These are phyloP conservation scores for Phaethon lepturus DNA, from an alignment of 2,113 vertebrate genomes.

Conservation along the genomic window DNA sequence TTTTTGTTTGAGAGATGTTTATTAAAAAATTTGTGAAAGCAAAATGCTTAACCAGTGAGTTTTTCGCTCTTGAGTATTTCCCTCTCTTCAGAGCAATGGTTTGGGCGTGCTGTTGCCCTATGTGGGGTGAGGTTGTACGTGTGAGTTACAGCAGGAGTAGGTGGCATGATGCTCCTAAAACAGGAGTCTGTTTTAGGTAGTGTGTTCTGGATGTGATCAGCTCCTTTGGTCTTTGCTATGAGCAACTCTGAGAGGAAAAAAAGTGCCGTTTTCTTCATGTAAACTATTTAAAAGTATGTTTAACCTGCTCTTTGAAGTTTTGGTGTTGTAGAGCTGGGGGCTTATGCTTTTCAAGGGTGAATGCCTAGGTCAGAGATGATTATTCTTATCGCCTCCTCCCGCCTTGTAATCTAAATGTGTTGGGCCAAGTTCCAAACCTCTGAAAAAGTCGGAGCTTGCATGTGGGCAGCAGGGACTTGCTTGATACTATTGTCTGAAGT, in stretches of 20 bases:
- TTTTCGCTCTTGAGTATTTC: not conserved
- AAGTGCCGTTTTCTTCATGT: not conserved
- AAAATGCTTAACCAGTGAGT: not conserved
- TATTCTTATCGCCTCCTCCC: rapidly evolving
- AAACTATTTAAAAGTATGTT: not conserved
- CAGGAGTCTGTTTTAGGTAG: not conserved
- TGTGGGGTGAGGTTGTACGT: rapidly evolving
- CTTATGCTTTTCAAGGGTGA: not conserved
- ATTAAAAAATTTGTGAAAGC: not conserved
- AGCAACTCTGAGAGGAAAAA: not conserved
- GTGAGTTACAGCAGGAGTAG: not conserved
- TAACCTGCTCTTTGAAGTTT: not conserved
- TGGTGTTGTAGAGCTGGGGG: not conserved
- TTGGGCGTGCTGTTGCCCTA: not conserved
- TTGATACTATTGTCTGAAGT: not conserved
- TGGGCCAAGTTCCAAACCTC: not conserved
- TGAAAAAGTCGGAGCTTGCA: not conserved
- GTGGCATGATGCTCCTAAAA: not conserved
- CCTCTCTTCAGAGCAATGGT: not conserved
- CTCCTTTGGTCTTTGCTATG: not conserved
- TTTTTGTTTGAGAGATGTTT: not conserved
- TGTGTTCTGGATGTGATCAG: not conserved
- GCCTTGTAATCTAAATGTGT: not conserved
- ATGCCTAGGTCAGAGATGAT: not conserved
- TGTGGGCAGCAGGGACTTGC: not conserved